Evolutionary conservation across 2,797 vertebrate species (phyloP), one percentile per base, ranked within the genome.

Genomic region (Centroberyx gerrardi): DNA sequence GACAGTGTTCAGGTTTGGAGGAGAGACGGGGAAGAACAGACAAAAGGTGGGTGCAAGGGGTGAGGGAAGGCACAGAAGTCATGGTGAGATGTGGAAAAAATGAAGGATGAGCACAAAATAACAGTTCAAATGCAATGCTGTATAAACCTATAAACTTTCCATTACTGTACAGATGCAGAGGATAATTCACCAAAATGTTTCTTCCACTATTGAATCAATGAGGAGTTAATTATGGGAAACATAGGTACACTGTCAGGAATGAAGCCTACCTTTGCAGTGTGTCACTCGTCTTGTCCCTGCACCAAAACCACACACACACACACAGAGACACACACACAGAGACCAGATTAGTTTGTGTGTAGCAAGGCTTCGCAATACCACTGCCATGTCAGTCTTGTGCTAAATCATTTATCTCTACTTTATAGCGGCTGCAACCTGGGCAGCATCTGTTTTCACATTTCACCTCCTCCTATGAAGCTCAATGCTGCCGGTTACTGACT

Each of bases 221-320:
- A 22, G 22, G 22, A 44, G 9, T 8, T 8, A 44, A 3, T 10
- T 3, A 10, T 6, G 2, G 9, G 10, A 14, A 44, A 12, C 42
- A 62, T 6, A 15, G 8, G 17, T n/a, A 5, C 6, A 0, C 33
- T 38, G 62, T 68, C 18, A 73, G 75, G 88, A 64, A 59, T 80
- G 87, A 95, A 86, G 93, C 96, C 94, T 98, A 99, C 98, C 98
- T 99, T 98, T 97, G 95, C 98, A 99, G 94, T 98, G 97, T 0
- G 96, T 98, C 95, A 99, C 98, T 63, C 95, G 97, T 52, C 96
- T 95, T 44, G 94, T 95, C 90, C 97, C 98, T 98, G 95, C 94
- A 95, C 8, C 13, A 33, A 55, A 91, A 75, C 86, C 86, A 94
- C 92, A 96, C 91, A 95, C 31, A 81, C 18, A 42, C 44, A 61